These are phyloP conservation scores for Apostichopus japonicus DNA, from an alignment of 35 echinoderm and acorn worm genomes.

Conservation along the genomic window DNA sequence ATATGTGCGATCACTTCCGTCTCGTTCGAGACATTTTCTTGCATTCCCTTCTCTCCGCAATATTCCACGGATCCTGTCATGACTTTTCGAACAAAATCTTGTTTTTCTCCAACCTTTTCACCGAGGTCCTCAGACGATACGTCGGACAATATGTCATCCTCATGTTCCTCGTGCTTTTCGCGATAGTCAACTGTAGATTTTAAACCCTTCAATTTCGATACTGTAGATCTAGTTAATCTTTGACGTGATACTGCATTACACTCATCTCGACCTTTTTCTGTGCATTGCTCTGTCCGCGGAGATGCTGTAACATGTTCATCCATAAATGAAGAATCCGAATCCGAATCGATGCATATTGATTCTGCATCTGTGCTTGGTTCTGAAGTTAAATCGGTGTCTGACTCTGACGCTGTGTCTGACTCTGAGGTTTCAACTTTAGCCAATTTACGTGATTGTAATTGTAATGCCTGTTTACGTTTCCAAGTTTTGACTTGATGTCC, in stretches of 20 bases:
- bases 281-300: no score
- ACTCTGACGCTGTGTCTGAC: neutral
- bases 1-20: neutral
- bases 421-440: neutral
- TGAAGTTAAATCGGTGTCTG: neutral
- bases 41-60: neutral
- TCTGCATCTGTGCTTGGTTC: slow-evolving; percentile 37
- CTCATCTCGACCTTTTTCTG: neutral
- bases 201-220: neutral
- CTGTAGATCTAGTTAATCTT: neutral
- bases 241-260: neutral
- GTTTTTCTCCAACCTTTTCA: neutral
- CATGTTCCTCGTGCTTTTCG: neutral
- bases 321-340: neutral
- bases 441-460: neutral
- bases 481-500: no score
- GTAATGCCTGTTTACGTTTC: neutral
- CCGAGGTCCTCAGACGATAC: no score
- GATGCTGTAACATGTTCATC: neutral
- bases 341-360: slow-evolving; percentile 25
- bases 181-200: neutral
- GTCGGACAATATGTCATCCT: neutral
- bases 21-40: neutral
- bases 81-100: neutral
- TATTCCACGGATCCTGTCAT: neutral